A percentile compares a stretch with the other conserved stretches of the same genome.
phyloP scores from a whole-genome alignment of 2,113 vertebrate species.

The Trichechus manatus region DNA sequence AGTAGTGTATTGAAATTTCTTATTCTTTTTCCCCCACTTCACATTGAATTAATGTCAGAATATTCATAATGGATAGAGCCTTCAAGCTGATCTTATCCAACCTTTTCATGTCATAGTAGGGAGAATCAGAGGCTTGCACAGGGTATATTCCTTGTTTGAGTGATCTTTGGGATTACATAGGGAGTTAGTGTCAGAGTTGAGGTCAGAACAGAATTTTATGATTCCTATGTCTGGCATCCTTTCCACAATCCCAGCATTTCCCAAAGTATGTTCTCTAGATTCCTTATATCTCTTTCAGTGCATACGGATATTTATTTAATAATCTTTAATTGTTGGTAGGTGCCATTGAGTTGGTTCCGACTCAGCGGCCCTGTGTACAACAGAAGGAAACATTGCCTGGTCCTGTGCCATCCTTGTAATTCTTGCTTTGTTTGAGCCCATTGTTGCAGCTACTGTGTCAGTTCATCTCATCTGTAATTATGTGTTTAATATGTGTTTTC shows the following conservation, averaged over 20 bases:
- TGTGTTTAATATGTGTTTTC: background rate
- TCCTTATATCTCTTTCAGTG: background rate
- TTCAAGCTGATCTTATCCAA: slow-evolving; percentile 36
- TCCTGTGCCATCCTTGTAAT: background rate
- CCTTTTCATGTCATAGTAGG: background rate
- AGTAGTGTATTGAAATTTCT: slow-evolving; percentile 77
- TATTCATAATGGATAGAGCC: slow-evolving; percentile 52
- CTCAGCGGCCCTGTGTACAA: background rate
- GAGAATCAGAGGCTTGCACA: background rate
- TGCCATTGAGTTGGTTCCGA: background rate
- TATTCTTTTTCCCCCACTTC: slow-evolving; percentile 70
- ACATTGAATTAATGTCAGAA: slow-evolving; percentile 75
- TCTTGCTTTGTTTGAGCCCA: background rate
- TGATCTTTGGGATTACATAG: background rate
- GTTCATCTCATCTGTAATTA: background rate
- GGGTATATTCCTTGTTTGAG: background rate
- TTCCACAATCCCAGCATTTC: background rate
- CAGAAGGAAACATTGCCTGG: background rate
- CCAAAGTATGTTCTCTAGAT: background rate
- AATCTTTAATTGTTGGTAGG: background rate
- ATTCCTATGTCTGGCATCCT: background rate
- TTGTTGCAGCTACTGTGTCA: background rate
- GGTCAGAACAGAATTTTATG: background rate
- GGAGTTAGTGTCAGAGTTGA: background rate
- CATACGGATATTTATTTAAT: background rate